phyloP scores from a whole-genome alignment of 2,797 vertebrate species.

The Cossypha dichroa region DNA sequence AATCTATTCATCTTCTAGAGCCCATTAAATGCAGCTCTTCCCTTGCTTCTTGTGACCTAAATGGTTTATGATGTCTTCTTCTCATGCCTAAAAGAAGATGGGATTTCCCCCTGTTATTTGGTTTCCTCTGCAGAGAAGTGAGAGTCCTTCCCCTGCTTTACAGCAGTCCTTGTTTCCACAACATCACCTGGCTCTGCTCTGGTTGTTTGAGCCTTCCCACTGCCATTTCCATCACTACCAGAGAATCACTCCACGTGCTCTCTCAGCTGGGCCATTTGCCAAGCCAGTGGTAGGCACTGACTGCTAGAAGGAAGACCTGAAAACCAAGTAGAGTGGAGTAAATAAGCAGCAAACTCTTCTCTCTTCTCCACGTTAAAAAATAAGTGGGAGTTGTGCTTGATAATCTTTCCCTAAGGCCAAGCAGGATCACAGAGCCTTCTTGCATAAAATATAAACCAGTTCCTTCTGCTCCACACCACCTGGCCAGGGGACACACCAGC shows the following conservation, averaged over 20 bases:
- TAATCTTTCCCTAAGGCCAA: neutral
- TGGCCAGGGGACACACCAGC: accelerated
- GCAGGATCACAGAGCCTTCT: neutral
- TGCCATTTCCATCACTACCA: neutral
- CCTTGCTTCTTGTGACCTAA: neutral
- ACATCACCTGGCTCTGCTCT: neutral
- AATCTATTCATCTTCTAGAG: neutral
- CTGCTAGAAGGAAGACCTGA: neutral
- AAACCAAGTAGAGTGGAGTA: neutral
- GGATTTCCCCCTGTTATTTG: neutral
- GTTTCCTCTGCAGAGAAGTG: neutral
- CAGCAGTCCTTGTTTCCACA: neutral
- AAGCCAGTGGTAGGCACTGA: neutral
- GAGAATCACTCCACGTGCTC: neutral
- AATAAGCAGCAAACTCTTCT: neutral
- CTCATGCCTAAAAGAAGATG: neutral
- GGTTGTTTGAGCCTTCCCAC: neutral
- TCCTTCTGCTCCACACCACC: neutral
- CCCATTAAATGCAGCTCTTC: neutral
- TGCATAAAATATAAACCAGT: neutral
- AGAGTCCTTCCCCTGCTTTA: neutral
- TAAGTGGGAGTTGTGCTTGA: neutral
- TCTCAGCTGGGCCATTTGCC: neutral
- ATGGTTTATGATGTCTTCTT: neutral
- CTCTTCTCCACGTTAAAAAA: neutral